Conservation (phyloP, 1,140 invertebrate species). For the Drosophila baimaii region DNA sequence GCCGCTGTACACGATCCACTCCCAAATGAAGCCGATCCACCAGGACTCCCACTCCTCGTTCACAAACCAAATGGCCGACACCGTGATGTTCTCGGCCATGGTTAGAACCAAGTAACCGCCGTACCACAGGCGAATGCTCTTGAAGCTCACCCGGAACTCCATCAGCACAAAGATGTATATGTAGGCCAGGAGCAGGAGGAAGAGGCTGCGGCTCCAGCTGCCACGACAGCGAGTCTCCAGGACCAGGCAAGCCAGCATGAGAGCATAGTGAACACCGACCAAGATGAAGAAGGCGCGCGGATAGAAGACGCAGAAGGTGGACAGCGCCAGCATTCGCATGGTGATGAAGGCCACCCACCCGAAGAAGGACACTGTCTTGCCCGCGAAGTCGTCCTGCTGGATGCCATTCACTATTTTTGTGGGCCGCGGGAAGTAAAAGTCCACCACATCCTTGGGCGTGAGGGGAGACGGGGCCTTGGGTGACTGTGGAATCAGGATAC, state of each 20-base stretch:
- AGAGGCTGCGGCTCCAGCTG: slow-evolving; percentile 85
- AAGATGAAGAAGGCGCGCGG: slow-evolving; percentile 86
- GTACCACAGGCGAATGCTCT: slow-evolving; percentile 88
- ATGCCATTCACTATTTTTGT: slow-evolving; percentile 85
- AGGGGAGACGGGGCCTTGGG: slow-evolving; percentile 44
- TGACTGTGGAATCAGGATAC: slow-evolving; percentile 32
- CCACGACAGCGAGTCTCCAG: slow-evolving; percentile 86
- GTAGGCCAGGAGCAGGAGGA: slow-evolving; percentile 88
- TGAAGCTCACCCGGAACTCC: slow-evolving; percentile 90
- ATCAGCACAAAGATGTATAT: slow-evolving; percentile 90
- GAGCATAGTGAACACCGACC: slow-evolving; percentile 86
- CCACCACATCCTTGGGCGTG: slow-evolving; percentile 79
- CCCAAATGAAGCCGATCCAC: slow-evolving; percentile 86
- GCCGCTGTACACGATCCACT: slow-evolving; percentile 85
- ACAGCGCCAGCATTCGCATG: slow-evolving; percentile 88
- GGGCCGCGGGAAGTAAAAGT: slow-evolving; percentile 79
- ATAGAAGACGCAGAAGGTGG: slow-evolving; percentile 89
- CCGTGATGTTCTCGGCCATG: slow-evolving; percentile 87
- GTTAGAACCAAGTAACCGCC: slow-evolving; percentile 87
- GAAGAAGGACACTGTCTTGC: slow-evolving; percentile 87
- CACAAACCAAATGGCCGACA: slow-evolving; percentile 88
- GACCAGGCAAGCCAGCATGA: slow-evolving; percentile 87
- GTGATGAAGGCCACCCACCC: slow-evolving; percentile 90
- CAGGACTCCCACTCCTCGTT: slow-evolving; percentile 86
- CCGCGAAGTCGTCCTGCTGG: slow-evolving; percentile 89